These are phyloP conservation scores for Mugil cephalus DNA, from an alignment of 2,113 vertebrate genomes.

Conservation along the genomic window DNA sequence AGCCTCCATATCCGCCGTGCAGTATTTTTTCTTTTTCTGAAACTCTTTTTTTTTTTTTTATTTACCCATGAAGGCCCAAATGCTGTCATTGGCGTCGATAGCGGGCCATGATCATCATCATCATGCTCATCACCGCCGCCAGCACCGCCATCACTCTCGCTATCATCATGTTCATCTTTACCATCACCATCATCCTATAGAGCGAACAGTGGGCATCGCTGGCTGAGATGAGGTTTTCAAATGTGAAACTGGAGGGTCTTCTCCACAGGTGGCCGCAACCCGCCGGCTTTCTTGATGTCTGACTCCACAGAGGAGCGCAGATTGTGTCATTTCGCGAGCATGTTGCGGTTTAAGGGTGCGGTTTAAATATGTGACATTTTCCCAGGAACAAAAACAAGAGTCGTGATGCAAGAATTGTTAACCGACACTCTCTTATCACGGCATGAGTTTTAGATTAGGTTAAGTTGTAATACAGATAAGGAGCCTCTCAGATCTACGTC, in stretches of 20 bases:
- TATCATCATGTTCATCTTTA: conserved; percentile 61
- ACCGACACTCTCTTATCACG: no score
- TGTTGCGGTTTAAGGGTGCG: conserved; percentile 1
- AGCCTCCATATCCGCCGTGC: conserved; percentile 17
- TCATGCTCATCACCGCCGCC: conserved; percentile 40
- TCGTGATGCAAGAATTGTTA: no score
- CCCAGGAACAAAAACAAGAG: neutral
- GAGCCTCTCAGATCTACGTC: neutral
- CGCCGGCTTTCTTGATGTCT: conserved; percentile 14
- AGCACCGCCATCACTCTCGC: conserved; percentile 39
- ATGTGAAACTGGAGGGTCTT: conserved; percentile 42
- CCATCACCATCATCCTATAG: conserved; percentile 60
- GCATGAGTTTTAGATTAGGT: no score
- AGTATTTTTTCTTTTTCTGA: no score
- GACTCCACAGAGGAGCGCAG: conserved; percentile 16
- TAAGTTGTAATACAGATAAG: no score
- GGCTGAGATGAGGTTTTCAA: conserved; percentile 43
- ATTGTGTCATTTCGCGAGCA: conserved; percentile 12
- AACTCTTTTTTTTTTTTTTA: neutral
- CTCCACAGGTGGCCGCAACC: conserved; percentile 26
- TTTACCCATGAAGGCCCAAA: conserved; percentile 46
- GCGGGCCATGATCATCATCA: conserved; percentile 55
- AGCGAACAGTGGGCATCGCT: conserved; percentile 30
- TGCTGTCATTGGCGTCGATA: conserved; percentile 46
- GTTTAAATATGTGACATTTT: conserved; percentile 1